Conservation (phyloP, 2,888 invertebrate genomes). For the Melieria crassipennis region DNA sequence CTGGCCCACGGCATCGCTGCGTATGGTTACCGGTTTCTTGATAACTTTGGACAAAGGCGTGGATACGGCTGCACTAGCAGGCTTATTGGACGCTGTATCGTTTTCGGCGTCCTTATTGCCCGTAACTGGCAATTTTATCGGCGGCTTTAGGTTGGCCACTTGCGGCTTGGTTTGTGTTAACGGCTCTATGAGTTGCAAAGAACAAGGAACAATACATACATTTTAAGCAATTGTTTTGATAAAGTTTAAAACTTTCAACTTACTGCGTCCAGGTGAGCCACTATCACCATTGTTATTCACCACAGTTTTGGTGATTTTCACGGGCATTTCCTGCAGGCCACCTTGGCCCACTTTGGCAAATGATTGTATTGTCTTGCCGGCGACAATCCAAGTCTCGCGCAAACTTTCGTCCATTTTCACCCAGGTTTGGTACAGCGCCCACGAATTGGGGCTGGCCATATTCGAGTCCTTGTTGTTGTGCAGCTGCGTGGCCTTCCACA, state of each 20-base stretch:
- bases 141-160: slow-evolving; percentile 47
- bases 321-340: slow-evolving; percentile 65
- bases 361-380: slow-evolving; percentile 79
- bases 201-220: background rate
- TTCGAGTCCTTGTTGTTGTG: slow-evolving; percentile 63
- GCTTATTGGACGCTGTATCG: slow-evolving; percentile 46
- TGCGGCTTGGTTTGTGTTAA: slow-evolving; percentile 48
- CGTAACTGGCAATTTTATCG: slow-evolving; percentile 47
- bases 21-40: slow-evolving; percentile 43
- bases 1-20: slow-evolving; percentile 24
- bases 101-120: slow-evolving; percentile 52
- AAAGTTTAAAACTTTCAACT: slow-evolving; percentile 22
- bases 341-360: slow-evolving; percentile 72
- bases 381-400: slow-evolving; percentile 82
- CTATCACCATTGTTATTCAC: slow-evolving; percentile 49
- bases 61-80: slow-evolving; percentile 24
- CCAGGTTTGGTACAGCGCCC: slow-evolving; percentile 87
- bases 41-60: slow-evolving; percentile 41
- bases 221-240: background rate
- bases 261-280: slow-evolving; percentile 55
- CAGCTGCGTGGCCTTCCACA: slow-evolving; percentile 78
- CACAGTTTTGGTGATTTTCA: slow-evolving; percentile 66
- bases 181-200: slow-evolving; percentile 43
- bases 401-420: slow-evolving; percentile 80
- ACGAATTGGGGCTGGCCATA: slow-evolving; percentile 71